Percentiles rank a stretch among this genome's conserved stretches.
These are phyloP conservation scores for Oryzias curvinotus DNA, from an alignment of 2,113 vertebrate species.

Conservation along the genomic window DNA sequence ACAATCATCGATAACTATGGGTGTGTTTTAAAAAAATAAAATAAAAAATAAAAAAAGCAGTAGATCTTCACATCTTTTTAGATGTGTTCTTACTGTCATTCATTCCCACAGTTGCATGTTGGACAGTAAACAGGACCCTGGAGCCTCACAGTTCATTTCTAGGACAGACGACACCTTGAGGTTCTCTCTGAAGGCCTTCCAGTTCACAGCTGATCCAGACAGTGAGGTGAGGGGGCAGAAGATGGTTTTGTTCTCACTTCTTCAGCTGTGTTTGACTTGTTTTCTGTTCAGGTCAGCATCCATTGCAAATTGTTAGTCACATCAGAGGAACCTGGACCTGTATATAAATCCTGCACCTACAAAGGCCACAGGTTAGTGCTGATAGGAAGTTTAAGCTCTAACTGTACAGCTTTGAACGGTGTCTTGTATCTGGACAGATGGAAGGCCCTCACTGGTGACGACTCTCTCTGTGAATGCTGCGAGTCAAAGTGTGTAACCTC, in stretches of 20 bases:
- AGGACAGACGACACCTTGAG: slow-evolving; percentile 51
- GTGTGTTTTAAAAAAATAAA: slow-evolving; percentile 41
- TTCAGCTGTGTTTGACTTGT: not conserved
- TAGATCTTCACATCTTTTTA: not conserved
- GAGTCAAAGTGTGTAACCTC: slow-evolving; percentile 60
- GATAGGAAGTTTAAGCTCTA: not conserved
- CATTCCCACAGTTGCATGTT: slow-evolving; percentile 63
- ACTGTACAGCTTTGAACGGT: too few relatives aligned
- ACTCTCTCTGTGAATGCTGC: slow-evolving; percentile 74
- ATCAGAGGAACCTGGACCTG: slow-evolving; percentile 43
- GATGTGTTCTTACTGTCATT: not conserved
- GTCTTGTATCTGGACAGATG: slow-evolving; percentile 52
- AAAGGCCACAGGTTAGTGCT: slow-evolving; percentile 30
- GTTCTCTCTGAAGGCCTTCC: slow-evolving; percentile 70
- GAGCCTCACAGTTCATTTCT: slow-evolving; percentile 54
- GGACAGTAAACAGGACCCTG: slow-evolving; percentile 59
- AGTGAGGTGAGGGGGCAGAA: slow-evolving; percentile 39
- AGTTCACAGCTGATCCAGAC: slow-evolving; percentile 66
- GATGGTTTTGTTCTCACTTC: not conserved
- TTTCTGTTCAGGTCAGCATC: slow-evolving; percentile 53
- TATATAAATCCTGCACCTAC: slow-evolving; percentile 75
- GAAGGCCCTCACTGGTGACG: slow-evolving; percentile 61
- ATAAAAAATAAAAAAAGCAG: too few relatives aligned
- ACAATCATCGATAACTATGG: slow-evolving; percentile 70
- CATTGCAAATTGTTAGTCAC: slow-evolving; percentile 63